These are phyloP conservation scores for Callipepla squamata DNA, from an alignment of 2,113 vertebrate genomes.

Conservation along the genomic window DNA sequence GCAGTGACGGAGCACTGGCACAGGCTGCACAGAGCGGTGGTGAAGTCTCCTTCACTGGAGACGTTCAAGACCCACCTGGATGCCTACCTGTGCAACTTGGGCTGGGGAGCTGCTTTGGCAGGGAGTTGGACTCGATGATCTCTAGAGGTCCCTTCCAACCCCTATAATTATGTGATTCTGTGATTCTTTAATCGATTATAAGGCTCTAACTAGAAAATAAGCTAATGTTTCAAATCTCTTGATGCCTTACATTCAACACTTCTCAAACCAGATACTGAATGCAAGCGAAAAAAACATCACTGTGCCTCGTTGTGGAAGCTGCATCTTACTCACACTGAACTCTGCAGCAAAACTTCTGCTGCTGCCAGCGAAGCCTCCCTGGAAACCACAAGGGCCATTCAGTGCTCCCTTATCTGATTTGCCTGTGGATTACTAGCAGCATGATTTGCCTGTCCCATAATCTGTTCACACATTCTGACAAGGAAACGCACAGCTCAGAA, in stretches of 20 bases:
- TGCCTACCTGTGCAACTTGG: no score
- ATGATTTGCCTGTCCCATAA: background rate
- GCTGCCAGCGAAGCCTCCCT: rapidly evolving
- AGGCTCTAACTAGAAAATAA: background rate
- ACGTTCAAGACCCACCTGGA: no score
- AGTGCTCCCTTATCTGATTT: background rate
- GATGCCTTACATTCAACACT: background rate
- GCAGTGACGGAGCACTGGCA: no score
- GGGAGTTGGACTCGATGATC: no score
- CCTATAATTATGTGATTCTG: no score
- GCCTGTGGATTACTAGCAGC: background rate
- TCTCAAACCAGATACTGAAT: background rate
- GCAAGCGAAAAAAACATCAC: background rate
- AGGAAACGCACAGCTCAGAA: background rate
- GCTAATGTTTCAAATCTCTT: background rate
- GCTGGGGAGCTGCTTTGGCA: no score
- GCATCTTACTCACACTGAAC: background rate
- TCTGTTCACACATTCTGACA: background rate
- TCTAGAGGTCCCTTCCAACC: no score
- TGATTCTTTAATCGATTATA: background rate
- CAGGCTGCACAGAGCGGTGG: no score
- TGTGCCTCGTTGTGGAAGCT: background rate
- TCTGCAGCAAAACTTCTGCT: background rate
- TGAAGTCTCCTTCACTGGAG: no score
- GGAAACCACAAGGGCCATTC: background rate